Conservation (phyloP, 2,113 vertebrate species). For the Trachemys scripta region DNA sequence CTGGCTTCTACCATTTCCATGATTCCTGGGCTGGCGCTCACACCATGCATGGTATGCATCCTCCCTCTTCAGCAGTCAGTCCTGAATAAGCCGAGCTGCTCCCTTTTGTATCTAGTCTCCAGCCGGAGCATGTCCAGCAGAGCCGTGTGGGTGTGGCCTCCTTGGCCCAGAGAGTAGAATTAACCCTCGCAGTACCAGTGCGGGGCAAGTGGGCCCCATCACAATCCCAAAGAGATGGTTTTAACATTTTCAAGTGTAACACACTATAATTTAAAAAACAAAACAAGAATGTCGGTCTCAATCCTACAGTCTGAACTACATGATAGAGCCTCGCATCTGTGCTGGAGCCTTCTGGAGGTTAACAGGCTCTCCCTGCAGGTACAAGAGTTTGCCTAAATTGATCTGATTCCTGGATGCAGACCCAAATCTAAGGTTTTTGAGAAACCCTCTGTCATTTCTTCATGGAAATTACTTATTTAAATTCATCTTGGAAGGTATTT, state of each 20-base stretch:
- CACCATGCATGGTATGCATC: no score
- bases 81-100: no score
- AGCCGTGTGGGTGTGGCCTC: no score
- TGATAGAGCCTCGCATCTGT: background rate
- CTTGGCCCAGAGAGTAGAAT: no score
- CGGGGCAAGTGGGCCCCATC: no score
- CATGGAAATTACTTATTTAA: background rate
- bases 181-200: no score
- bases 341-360: background rate
- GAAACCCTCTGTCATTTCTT: background rate
- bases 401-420: background rate
- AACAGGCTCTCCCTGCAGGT: accelerated
- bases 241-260: background rate
- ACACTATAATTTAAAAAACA: background rate
- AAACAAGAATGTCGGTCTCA: background rate
- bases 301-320: background rate
- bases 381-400: background rate
- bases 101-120: no score
- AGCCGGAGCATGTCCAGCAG: no score
- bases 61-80: no score
- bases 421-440: background rate
- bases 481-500: background rate
- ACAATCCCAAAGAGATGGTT: background rate
- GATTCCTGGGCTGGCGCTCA: no score
- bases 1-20: no score